Percentiles rank a stretch among this genome's conserved stretches.
These are phyloP conservation scores for Callaeas wilsoni DNA, from an alignment of 2,113 vertebrate genomes.

Conservation along the genomic window DNA sequence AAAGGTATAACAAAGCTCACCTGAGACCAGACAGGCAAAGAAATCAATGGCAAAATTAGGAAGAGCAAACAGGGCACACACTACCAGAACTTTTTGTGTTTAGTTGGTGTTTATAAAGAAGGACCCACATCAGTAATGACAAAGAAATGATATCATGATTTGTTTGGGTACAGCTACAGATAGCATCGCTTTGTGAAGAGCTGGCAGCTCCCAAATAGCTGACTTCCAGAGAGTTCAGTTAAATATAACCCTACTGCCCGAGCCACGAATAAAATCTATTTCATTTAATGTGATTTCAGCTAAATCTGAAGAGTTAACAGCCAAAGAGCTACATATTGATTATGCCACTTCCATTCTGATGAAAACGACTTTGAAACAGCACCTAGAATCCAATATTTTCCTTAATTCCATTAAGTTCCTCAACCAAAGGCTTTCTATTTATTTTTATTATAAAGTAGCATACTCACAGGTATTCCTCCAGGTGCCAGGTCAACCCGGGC, in stretches of 20 bases:
- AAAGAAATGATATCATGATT: not conserved
- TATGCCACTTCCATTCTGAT: conserved; percentile 1
- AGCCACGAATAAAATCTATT: conserved; percentile 23
- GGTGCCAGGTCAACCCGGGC: fast-evolving
- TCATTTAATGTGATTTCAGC: conserved; percentile 29
- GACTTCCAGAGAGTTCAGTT: conserved; percentile 8
- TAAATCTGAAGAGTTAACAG: conserved; percentile 25
- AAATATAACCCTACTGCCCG: not conserved
- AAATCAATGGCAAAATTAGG: not conserved
- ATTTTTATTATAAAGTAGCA: not conserved
- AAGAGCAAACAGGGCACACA: not conserved
- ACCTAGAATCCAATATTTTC: not conserved
- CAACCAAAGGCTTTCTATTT: not conserved
- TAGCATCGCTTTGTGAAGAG: not conserved
- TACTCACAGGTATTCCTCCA: not conserved
- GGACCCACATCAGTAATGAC: not conserved
- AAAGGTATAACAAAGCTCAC: not conserved
- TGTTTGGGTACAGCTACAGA: not conserved
- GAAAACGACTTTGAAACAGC: not conserved
- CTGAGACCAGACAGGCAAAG: not conserved
- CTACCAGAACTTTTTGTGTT: not conserved
- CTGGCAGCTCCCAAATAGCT: not conserved
- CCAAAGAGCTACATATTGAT: conserved; percentile 41
- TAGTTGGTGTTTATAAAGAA: not conserved
- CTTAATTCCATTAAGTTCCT: not conserved